These are phyloP conservation scores for Danaus plexippus DNA, from an alignment of 1,140 invertebrate species.

Conservation along the genomic window DNA sequence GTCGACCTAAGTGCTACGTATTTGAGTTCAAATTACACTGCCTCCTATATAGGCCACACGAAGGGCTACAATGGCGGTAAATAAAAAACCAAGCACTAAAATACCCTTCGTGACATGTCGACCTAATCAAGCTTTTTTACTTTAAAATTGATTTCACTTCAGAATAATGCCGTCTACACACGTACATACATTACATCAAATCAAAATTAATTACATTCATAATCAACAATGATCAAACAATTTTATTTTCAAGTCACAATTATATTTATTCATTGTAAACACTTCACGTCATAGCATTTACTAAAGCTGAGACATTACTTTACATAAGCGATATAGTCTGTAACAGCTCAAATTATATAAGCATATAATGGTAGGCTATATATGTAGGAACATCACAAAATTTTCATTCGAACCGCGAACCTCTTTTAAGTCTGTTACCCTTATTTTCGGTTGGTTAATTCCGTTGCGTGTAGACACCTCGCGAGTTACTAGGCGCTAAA, in stretches of 20 bases:
- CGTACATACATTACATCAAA: not conserved
- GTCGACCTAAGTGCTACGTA: no score
- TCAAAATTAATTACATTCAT: no score
- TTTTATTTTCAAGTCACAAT: no score
- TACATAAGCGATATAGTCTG: no score
- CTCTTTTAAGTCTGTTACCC: conserved; percentile 31
- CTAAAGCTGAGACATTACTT: no score
- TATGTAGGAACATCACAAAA: conserved; percentile 6
- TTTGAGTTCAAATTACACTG: conserved; percentile 5
- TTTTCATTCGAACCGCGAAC: not conserved
- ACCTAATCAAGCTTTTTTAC: conserved; percentile 17
- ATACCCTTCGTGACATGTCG: conserved; percentile 22
- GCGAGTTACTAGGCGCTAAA: conserved; percentile 53
- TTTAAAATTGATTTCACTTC: conserved; percentile 20
- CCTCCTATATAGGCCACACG: conserved; percentile 12
- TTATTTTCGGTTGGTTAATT: conserved; percentile 47
- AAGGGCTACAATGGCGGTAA: conserved; percentile 10
- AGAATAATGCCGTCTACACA: conserved; percentile 13
- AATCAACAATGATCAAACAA: no score
- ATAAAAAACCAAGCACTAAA: conserved; percentile 16
- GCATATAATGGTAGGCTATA: not conserved
- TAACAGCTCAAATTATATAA: no score
- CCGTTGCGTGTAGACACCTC: conserved; percentile 54
- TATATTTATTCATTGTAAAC: no score
- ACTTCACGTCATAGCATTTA: no score